Conservation (phyloP, 2,888 invertebrate genomes). For the Drosophila barbarae region DNA sequence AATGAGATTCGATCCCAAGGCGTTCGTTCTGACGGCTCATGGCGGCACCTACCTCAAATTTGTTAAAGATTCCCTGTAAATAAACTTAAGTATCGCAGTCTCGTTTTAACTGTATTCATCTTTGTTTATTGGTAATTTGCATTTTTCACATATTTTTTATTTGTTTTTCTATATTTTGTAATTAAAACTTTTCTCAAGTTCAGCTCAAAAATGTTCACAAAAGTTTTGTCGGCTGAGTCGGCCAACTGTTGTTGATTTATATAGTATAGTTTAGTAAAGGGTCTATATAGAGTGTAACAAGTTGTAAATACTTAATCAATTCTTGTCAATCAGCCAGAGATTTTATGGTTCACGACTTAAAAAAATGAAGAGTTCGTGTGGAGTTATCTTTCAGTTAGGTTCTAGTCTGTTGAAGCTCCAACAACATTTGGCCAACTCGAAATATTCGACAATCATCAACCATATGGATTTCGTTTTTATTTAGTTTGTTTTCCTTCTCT, state of each 20-base stretch:
- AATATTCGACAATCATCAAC: constrained; percentile 49
- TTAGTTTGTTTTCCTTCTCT: constrained; percentile 23
- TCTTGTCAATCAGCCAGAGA: not conserved
- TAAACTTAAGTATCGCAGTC: not conserved
- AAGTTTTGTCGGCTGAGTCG: constrained; percentile 47
- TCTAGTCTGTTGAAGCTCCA: constrained; percentile 16
- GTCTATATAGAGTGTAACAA: constrained; percentile 6
- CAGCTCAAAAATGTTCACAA: constrained; percentile 62
- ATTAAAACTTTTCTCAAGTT: constrained; percentile 35
- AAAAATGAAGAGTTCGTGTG: not conserved
- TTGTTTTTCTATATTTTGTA: constrained; percentile 20
- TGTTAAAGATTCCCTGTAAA: constrained; percentile 55
- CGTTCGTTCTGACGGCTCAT: constrained; percentile 70
- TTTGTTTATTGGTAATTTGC: constrained; percentile 63
- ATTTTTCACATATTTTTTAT: constrained; percentile 54
- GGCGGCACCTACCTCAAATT: constrained; percentile 74
- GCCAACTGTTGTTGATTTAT: constrained; percentile 43
- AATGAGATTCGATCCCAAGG: constrained; percentile 71
- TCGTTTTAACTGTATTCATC: not conserved
- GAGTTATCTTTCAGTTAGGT: not conserved
- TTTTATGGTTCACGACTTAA: not conserved
- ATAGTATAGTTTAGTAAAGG: not conserved
- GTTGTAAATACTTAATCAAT: not conserved
- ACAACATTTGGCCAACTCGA: constrained; percentile 47
- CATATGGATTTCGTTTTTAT: constrained; percentile 28